A percentile compares a stretch with the other conserved stretches of the same genome.
Evolutionary conservation across 1,140 invertebrate species (phyloP).

Genomic region (Sweltsa coloradensis): DNA sequence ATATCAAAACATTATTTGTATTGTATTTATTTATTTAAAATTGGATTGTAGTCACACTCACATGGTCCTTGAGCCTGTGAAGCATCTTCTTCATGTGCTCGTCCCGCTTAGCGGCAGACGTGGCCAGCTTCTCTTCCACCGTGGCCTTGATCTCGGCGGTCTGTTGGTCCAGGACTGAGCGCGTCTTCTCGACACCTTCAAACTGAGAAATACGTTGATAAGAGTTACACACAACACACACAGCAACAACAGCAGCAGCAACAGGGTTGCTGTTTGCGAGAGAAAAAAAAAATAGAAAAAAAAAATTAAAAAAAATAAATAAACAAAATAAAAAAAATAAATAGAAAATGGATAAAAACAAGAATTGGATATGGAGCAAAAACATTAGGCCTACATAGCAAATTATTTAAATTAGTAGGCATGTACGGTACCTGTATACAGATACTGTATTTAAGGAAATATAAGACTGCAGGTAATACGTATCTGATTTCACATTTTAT

Average conservation of each 20-base stretch:
- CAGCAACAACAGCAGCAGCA: background rate
- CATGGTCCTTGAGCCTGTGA: slow-evolving; percentile 78
- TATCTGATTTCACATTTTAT: no score
- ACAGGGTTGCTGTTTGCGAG: background rate
- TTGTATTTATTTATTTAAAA: no score
- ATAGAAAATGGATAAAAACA: background rate
- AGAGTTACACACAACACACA: no score
- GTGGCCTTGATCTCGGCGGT: slow-evolving; percentile 68
- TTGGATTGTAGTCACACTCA: no score
- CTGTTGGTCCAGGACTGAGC: slow-evolving; percentile 66
- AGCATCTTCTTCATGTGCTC: slow-evolving; percentile 79
- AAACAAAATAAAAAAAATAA: background rate
- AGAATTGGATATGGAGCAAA: background rate
- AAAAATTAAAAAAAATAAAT: background rate
- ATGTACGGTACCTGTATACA: no score
- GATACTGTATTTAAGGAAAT: no score
- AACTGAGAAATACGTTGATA: no score
- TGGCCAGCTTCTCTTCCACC: slow-evolving; percentile 73
- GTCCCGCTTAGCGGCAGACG: slow-evolving; percentile 69
- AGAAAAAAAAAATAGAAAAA: background rate
- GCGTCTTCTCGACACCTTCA: slow-evolving; percentile 72
- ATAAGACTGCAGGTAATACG: no score
- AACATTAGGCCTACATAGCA: background rate
- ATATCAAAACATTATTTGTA: no score
- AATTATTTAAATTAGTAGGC: no score